Base-by-base conservation (phyloP, 2,797 vertebrate genomes). In the Sebastes taczanowskii region DNA sequence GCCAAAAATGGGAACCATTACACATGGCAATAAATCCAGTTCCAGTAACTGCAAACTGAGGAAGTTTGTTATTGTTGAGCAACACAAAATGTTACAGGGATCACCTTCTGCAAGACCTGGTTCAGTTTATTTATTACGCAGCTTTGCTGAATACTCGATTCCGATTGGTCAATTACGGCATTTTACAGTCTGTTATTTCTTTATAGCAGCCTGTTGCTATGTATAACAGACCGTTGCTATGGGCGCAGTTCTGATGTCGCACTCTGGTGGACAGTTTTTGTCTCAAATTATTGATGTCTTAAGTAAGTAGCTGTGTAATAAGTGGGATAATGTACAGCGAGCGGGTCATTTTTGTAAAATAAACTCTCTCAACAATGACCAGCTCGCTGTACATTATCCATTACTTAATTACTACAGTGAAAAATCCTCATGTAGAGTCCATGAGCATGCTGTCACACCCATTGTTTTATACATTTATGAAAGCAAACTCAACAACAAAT, bases 41-140 rank as follows among this genome's bases (percentile, higher is more conserved):
- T 71, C 22, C 25, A 55, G 23, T 25, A 52, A 30, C 34, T 63
- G 13, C 20, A 20, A 61, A 22, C 16, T 46, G n/a, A 11, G 53
- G 78, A 89, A 83, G 74, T 73, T 46, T 71, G 27, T 38, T 20
- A 27, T 27, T 8, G 18, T 16, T 56, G 27, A 74, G 61, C 60
- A 68, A 83, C 13, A 35, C 2, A 10, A 27, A 60, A 6, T 3
- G 3, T 70, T 23, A 14, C 30, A 63, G 20, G 14, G n/a, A 27
- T 9, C 5, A 67, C 13, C 14, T 66, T 74, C 53, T 71, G 58
- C 14, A 77, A 78, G 11, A 77, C 46, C 20, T 49, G 34, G 4
- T 25, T 81, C 22, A 20, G 70, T 70, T 52, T 38, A 55, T 63
- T 53, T 46, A 18, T 46, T 46, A 18, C 42, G 3, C 42, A 46